Evolutionary conservation across 1,140 invertebrate genomes (phyloP), one percentile per base, ranked within the genome.

Genomic region (Colletes latitarsis): DNA sequence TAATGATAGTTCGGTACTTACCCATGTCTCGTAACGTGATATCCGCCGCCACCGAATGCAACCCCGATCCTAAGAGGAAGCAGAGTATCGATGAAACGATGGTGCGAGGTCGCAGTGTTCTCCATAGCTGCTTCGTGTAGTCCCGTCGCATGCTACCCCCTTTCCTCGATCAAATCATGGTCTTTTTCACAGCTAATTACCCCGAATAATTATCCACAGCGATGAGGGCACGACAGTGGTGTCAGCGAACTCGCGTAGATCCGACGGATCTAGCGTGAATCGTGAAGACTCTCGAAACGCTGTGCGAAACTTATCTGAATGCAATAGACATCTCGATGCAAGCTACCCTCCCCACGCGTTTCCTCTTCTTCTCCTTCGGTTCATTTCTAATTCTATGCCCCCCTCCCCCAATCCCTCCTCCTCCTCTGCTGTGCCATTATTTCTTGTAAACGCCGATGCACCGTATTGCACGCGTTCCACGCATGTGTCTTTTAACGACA

Each of bases 401-500:
- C 30, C 30, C 30, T 30, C 30, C 30, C 30, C 30, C n/a, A n/a
- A 2, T 30, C 30, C 30, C 30, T 30, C 30, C 30, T 30, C 30
- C 30, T 30, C 30, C 30, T 30, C 30, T 30, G 30, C 30, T 30
- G n/a, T n/a, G 74, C 41, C n/a, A 39, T 64, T 76, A 62, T 72
- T 81, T 66, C 58, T 53, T 49, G 43, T 68, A 57, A 63, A 55
- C n/a, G 62, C 60, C 58, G 55, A 74, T 82, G 53, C 53, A 64
- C 55, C 68, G 70, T 63, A 70, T 17, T 75, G 66, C 57, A 49
- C 41, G 67, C 80, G 71, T 82, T 81, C 62, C 80, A 60, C 63
- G 85, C 76, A 87, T 85, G 68, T 84, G 57, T 60, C 77, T 78
- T 81, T 88, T 82, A 87, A 87, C 67, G 70, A 83, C 83, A 67